Conservation (phyloP, 2,113 vertebrate genomes). For the Ceyx margarethae region DNA sequence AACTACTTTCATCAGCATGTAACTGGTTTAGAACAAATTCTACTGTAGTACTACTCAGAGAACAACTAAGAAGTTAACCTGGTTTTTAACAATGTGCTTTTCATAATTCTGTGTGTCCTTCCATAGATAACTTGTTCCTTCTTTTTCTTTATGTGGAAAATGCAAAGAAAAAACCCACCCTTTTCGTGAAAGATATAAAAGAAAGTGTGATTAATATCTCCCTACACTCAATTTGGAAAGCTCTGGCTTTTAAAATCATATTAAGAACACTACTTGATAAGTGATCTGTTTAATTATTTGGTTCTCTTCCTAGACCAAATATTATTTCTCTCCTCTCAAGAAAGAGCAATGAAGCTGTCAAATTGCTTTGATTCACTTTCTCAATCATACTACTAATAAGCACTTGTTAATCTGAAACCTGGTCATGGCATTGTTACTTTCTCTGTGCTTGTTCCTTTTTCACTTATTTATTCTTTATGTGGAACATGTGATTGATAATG, state of each 20-base stretch:
- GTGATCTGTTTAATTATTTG: not conserved
- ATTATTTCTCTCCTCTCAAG: not conserved
- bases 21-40: not conserved
- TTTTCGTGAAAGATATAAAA: not conserved
- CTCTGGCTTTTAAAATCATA: not conserved
- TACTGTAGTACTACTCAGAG: not conserved
- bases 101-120: not conserved
- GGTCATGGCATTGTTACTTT: not conserved
- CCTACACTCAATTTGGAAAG: not conserved
- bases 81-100: not conserved
- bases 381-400: not conserved
- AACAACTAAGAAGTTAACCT: not conserved
- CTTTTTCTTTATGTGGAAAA: not conserved
- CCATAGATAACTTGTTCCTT: not conserved
- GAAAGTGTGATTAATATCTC: not conserved
- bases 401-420: not conserved
- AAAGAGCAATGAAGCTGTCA: not conserved
- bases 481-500: fast-evolving
- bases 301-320: not conserved
- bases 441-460: not conserved
- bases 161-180: not conserved
- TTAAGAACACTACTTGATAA: not conserved
- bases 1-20: not conserved
- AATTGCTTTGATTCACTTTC: not conserved
- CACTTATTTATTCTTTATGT: not conserved